Conservation (phyloP, 2,888 invertebrate genomes). For the Epirrhoe alternata region DNA sequence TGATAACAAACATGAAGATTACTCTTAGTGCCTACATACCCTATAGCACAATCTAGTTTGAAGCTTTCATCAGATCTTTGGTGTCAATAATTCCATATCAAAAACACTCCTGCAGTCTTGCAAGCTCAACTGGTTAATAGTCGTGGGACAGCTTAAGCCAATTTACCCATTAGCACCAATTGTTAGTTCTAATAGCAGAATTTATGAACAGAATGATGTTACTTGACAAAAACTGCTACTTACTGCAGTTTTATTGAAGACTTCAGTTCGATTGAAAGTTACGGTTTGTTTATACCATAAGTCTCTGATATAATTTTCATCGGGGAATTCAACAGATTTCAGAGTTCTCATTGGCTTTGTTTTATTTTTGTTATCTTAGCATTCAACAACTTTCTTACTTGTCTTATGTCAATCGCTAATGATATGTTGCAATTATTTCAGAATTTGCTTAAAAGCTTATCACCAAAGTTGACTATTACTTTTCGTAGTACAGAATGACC, state of each 20-base stretch:
- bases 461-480: neutral
- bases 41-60: neutral
- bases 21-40: neutral
- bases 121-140: conserved; percentile 48
- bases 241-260: conserved; percentile 25
- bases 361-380: no score
- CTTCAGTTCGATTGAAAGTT: conserved; percentile 2
- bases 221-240: conserved; percentile 35
- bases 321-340: no score
- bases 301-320: no score
- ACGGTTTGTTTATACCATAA: conserved; percentile 11
- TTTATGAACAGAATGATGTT: conserved; percentile 45
- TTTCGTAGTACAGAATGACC: no score
- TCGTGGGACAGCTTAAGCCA: conserved; percentile 57
- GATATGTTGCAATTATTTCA: no score
- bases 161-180: conserved; percentile 65
- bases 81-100: conserved; percentile 13
- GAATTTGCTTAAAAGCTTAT: neutral
- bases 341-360: no score
- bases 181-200: conserved; percentile 56
- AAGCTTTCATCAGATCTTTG: conserved; percentile 1
- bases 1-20: no score
- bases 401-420: no score
- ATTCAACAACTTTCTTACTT: no score
- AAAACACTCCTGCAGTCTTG: conserved; percentile 35